Evolutionary conservation across 2,113 vertebrate species (phyloP), one percentile per base, ranked within the genome.

Genomic region (Tyrannus savana): DNA sequence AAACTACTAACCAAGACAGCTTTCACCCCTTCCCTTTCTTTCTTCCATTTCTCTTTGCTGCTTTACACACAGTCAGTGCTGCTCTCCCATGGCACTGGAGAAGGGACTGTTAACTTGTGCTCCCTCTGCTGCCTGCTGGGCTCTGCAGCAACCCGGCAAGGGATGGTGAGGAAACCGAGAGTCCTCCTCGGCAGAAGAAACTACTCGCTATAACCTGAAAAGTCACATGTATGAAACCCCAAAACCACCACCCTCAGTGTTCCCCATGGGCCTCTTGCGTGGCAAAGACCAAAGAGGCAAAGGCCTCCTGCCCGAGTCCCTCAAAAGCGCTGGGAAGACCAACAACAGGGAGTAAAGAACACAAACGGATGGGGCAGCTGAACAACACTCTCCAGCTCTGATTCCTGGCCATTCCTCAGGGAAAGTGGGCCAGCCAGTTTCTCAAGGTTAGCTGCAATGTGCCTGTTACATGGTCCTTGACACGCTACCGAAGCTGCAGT

Each of bases 111-210:
- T 93, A 52, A 19, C 90, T 86, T 58, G 95, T 90, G 93, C 96
- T 97, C 96, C 96, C 96, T 96, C 96, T 97, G 64, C 96, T 84
- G 96, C 72, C 96, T 89, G 90, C 87, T 12, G 81, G 56, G 76
- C 87, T 93, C 53, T 81, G 90, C 93, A 94, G 92, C 94, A 96
- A 4, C 64, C 42, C 1, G 2, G 39, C 83, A 10, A 42, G 10
- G 14, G 6, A 3, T 7, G 5, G 6, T 1, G 37, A 87, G 69
- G 64, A 74, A 83, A 8, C 28, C 1, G 8, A 19, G 12, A 50
- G 11, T 18, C 31, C 63, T 80, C 23, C 55, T 41, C 13, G 10
- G 60, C 68, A 63, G 41, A n/a, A 86, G 42, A n/a, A 49, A 8
- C 9, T 8, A 13, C 47, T 62, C 30, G 23, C 27, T 19, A 6